These are phyloP conservation scores for Tolmerus cingulatus DNA, from an alignment of 2,888 invertebrate genomes.

Conservation along the genomic window DNA sequence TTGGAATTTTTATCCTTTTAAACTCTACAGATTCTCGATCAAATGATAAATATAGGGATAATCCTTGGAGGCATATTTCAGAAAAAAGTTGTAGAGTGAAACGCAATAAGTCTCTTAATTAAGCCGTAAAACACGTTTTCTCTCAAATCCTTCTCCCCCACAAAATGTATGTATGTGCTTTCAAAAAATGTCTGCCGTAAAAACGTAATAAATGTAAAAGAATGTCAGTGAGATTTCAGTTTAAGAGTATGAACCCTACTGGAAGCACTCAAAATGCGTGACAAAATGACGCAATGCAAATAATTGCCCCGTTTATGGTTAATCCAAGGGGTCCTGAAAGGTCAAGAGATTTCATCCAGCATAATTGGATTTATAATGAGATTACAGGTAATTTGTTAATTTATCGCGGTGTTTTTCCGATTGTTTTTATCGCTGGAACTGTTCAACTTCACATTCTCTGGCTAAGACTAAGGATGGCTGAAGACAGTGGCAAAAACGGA, in stretches of 20 bases:
- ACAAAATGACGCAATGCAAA: neutral
- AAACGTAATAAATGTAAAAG: neutral
- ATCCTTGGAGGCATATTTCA: neutral
- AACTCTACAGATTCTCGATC: neutral
- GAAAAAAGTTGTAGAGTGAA: neutral
- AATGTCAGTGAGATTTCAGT: neutral
- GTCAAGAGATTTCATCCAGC: neutral
- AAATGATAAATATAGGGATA: neutral
- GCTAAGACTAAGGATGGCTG: too few relatives aligned
- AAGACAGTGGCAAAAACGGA: neutral
- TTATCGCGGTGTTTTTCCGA: neutral
- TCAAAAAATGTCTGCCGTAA: neutral
- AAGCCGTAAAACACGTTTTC: neutral
- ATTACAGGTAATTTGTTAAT: neutral
- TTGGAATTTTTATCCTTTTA: neutral
- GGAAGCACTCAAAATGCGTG: neutral
- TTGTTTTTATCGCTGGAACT: neutral
- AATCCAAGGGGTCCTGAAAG: neutral
- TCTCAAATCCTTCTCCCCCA: neutral
- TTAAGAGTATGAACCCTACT: neutral
- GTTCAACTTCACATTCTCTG: neutral
- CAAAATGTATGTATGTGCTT: neutral
- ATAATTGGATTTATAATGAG: neutral
- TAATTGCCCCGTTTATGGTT: neutral
- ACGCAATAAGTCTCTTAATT: neutral